Evolutionary conservation across 2,888 invertebrate species (phyloP).

Genomic region (Malthinus flaveolus): DNA sequence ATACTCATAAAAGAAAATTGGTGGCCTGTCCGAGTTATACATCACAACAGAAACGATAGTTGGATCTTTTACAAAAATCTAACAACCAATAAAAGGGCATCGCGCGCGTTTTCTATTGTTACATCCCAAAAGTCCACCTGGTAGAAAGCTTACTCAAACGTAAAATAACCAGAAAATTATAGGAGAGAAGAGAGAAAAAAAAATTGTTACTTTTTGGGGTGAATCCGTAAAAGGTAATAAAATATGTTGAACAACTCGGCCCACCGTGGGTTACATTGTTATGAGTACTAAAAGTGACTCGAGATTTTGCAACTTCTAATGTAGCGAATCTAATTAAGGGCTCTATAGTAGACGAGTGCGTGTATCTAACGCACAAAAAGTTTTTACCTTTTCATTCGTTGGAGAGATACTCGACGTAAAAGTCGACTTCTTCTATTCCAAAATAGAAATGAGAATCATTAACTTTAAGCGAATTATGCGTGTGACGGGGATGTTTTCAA

Average conservation of each 20-base stretch:
- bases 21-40: slow-evolving; percentile 38
- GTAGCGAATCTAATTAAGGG: slow-evolving; percentile 48
- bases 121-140: slow-evolving; percentile 42
- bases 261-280: slow-evolving; percentile 37
- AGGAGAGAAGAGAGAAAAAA: slow-evolving; percentile 38
- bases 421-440: slow-evolving; percentile 20
- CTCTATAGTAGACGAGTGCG: slow-evolving; percentile 43
- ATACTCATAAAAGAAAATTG: slow-evolving; percentile 35
- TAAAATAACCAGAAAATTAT: slow-evolving; percentile 53
- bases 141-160: slow-evolving; percentile 44
- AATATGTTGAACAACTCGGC: slow-evolving; percentile 42
- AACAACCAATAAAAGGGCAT: slow-evolving; percentile 47
- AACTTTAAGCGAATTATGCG: slow-evolving; percentile 32
- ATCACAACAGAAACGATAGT: slow-evolving; percentile 35
- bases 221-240: slow-evolving; percentile 47
- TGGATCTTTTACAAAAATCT: slow-evolving; percentile 43
- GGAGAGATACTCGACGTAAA: slow-evolving; percentile 37
- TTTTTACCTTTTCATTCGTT: slow-evolving; percentile 26
- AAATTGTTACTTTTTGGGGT: slow-evolving; percentile 38
- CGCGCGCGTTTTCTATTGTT: slow-evolving; percentile 45
- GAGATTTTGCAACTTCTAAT: slow-evolving; percentile 43
- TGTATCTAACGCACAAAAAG: slow-evolving; percentile 43
- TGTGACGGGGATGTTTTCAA: slow-evolving; percentile 29
- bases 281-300: slow-evolving; percentile 28
- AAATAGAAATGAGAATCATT: slow-evolving; percentile 27